Conservation (phyloP, 1,140 invertebrate species). For the Hylaeus volcanicus region DNA sequence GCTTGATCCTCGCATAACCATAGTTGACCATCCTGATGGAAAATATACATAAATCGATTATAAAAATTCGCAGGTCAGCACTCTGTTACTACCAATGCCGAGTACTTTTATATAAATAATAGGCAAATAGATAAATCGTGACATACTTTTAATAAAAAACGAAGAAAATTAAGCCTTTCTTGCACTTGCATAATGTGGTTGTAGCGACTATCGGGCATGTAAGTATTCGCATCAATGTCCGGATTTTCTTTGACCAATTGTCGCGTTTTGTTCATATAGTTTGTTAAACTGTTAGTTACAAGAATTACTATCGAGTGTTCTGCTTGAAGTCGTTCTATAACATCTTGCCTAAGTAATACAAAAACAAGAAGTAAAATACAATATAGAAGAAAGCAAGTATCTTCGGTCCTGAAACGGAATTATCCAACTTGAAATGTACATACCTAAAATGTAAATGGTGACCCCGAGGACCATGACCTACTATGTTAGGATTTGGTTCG, state of each 20-base stretch:
- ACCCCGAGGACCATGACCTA: constrained; percentile 82
- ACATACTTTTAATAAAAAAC: constrained; percentile 90
- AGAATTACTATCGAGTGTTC: constrained; percentile 96
- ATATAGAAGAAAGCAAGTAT: neutral
- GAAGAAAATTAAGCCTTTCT: constrained; percentile 96
- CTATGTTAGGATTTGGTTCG: constrained; percentile 89
- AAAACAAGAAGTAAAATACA: constrained; percentile 9
- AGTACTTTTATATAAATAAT: no score
- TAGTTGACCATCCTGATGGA: constrained; percentile 89
- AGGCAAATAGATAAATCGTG: neutral
- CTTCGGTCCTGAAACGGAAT: neutral
- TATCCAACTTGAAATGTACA: constrained; percentile 6
- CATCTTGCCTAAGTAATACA: constrained; percentile 83
- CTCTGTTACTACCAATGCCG: neutral
- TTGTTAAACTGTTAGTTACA: constrained; percentile 95
- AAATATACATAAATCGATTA: neutral
- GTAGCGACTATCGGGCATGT: constrained; percentile 93
- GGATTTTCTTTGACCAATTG: constrained; percentile 86
- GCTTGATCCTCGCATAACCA: constrained; percentile 98
- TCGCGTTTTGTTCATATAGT: constrained; percentile 94
- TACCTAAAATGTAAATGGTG: constrained; percentile 86
- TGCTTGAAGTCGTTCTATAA: constrained; percentile 95
- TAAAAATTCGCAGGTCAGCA: neutral
- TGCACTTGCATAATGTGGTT: constrained; percentile 96
- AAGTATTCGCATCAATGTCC: constrained; percentile 89